A percentile compares a stretch with the other conserved stretches of the same genome.
Evolutionary conservation across 1,140 invertebrate species (phyloP).

Genomic region (Gerris buenoi): DNA sequence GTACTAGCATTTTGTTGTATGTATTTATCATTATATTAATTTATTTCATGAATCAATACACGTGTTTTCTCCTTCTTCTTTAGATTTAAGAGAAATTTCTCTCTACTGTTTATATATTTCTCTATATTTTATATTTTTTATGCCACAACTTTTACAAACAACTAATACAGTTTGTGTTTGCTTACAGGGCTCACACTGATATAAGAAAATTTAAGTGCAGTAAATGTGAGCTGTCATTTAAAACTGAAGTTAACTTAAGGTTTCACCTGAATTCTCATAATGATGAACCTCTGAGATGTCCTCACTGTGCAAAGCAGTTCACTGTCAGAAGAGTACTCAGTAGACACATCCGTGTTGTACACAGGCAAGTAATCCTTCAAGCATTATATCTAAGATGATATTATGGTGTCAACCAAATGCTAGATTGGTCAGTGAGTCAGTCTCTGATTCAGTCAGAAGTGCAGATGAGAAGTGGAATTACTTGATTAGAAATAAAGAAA

Average conservation of each 20-base stretch:
- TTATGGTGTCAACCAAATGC: neutral
- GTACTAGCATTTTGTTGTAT: too few species aligned
- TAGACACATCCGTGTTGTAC: slow-evolving; percentile 13
- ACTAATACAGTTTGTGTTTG: too few species aligned
- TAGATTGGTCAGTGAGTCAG: neutral
- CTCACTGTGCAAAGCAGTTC: slow-evolving; percentile 13
- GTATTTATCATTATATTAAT: too few species aligned
- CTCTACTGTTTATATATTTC: too few species aligned
- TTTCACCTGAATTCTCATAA: slow-evolving; percentile 12
- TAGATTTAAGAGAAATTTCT: too few species aligned
- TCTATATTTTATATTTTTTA: too few species aligned
- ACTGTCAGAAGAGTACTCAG: slow-evolving; percentile 8
- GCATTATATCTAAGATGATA: neutral
- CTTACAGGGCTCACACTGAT: slow-evolving; percentile 26
- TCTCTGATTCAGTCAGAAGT: neutral
- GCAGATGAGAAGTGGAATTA: neutral
- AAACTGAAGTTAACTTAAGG: slow-evolving; percentile 12
- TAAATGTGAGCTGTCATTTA: slow-evolving; percentile 8
- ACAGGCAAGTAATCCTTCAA: slow-evolving; percentile 4
- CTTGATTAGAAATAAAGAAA: too few species aligned
- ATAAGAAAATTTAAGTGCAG: slow-evolving; percentile 14
- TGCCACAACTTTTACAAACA: too few species aligned
- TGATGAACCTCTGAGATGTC: slow-evolving; percentile 12
- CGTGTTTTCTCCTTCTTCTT: too few species aligned
- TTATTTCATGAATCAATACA: too few species aligned